Percentiles rank a stretch among this genome's conserved stretches.
Evolutionary conservation across 2,888 invertebrate species (phyloP).

Genomic region (Dryomyza anilis): DNA sequence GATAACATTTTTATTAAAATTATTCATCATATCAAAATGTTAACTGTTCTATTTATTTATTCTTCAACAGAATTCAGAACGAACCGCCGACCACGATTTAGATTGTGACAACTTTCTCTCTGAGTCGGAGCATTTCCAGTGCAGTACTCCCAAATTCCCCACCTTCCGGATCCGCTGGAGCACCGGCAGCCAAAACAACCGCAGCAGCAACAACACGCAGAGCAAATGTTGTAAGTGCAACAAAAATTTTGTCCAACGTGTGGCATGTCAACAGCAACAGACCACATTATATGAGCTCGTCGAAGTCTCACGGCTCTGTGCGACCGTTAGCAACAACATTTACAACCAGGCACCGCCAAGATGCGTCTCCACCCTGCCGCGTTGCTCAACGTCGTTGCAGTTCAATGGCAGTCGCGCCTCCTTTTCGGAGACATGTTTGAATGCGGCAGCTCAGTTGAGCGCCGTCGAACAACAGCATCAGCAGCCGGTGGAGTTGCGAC

Average conservation of each 20-base stretch:
- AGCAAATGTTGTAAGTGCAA: conserved; percentile 47
- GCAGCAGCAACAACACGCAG: conserved; percentile 25
- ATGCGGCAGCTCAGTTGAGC: conserved; percentile 27
- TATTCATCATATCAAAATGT: background rate
- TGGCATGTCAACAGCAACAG: conserved; percentile 38
- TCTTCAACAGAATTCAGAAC: conserved; percentile 52
- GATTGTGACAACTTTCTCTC: conserved; percentile 55
- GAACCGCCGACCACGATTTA: conserved; percentile 52
- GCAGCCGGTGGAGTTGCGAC: no score
- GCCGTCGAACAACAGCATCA: conserved; percentile 29
- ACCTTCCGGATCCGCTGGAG: conserved; percentile 47
- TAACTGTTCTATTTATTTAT: background rate
- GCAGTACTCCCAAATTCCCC: conserved; percentile 43
- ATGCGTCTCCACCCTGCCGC: conserved; percentile 42
- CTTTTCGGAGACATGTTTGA: conserved; percentile 49
- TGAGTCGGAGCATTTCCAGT: conserved; percentile 54
- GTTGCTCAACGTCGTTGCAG: conserved; percentile 40
- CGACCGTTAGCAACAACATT: conserved; percentile 50
- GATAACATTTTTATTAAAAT: no score
- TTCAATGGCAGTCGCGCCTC: conserved; percentile 49
- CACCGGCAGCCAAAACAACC: conserved; percentile 16
- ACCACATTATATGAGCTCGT: conserved; percentile 57
- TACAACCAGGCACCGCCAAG: conserved; percentile 41
- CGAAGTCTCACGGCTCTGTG: conserved; percentile 52
- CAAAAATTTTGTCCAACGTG: conserved; percentile 28